Conservation (phyloP, 2,888 invertebrate species). For the Aleiodes testaceus region DNA sequence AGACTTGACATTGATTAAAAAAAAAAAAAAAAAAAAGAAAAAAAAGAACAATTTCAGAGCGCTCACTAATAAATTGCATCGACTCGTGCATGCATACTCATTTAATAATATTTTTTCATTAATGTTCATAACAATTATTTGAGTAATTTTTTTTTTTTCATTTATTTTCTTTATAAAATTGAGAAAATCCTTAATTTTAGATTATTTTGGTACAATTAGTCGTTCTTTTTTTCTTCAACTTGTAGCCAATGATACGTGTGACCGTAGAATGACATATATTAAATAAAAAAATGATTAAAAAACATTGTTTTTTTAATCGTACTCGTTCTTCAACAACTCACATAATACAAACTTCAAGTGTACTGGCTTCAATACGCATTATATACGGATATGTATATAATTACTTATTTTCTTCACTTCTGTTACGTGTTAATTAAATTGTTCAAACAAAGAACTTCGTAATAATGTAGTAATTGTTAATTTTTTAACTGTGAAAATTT, state of each 20-base stretch:
- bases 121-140: conserved; percentile 20
- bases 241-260: not conserved
- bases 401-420: conserved; percentile 47
- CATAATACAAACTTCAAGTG: conserved; percentile 58
- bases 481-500: conserved; percentile 41
- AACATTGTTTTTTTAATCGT: not conserved
- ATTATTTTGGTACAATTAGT: conserved; percentile 24
- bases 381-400: conserved; percentile 70
- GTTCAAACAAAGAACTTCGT: conserved; percentile 68
- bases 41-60: conserved; percentile 15
- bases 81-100: conserved; percentile 13
- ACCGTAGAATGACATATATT: not conserved
- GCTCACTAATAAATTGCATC: not conserved
- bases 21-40: conserved; percentile 1
- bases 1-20: conserved; percentile 18
- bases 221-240: conserved; percentile 16
- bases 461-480: conserved; percentile 63
- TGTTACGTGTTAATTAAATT: conserved; percentile 44
- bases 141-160: conserved; percentile 12
- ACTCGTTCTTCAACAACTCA: conserved; percentile 44
- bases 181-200: conserved; percentile 18
- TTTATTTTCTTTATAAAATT: conserved; percentile 23
- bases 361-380: conserved; percentile 62
- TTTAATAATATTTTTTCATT: conserved; percentile 19
- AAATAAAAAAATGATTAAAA: conserved; percentile 6